phyloP scores from a whole-genome alignment of 2,797 vertebrate species.

The Ctenochaetus hawaiiensis region DNA sequence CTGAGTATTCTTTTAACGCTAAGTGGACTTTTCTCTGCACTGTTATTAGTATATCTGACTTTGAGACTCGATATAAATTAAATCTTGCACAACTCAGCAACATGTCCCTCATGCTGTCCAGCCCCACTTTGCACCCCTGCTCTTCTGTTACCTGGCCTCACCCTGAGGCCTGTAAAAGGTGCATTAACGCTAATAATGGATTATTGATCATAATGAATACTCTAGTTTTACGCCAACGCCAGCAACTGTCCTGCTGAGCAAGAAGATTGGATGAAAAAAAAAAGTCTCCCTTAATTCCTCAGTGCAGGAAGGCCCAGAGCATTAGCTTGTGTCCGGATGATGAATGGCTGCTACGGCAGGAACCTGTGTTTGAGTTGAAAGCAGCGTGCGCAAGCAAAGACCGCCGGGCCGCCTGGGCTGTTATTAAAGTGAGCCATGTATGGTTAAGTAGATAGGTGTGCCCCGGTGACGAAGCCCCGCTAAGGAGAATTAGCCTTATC shows the following conservation, averaged over 20 bases:
- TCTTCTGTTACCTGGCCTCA: slow-evolving; percentile 24
- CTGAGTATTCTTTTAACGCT: background rate
- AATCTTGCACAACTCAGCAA: slow-evolving; percentile 39
- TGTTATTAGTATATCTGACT: slow-evolving; percentile 28
- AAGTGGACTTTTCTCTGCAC: slow-evolving; percentile 9
- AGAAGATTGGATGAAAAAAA: slow-evolving; percentile 17
- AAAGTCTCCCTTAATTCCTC: slow-evolving; percentile 43
- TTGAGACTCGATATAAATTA: slow-evolving; percentile 9
- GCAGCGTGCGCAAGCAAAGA: slow-evolving; percentile 30
- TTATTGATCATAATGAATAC: slow-evolving; percentile 74
- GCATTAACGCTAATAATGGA: slow-evolving; percentile 68
- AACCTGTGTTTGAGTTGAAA: slow-evolving; percentile 29
- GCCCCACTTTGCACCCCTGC: slow-evolving; percentile 1
- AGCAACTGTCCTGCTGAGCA: slow-evolving; percentile 64
- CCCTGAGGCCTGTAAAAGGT: slow-evolving; percentile 50
- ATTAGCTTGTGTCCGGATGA: slow-evolving; percentile 74
- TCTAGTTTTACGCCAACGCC: slow-evolving; percentile 41
- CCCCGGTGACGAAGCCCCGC: slow-evolving; percentile 2
- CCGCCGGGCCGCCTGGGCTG: slow-evolving; percentile 44
- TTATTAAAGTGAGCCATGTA: slow-evolving; percentile 62
- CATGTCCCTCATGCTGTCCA: slow-evolving; percentile 15
- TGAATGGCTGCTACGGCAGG: slow-evolving; percentile 54
- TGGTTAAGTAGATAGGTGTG: slow-evolving; percentile 54
- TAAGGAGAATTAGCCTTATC: slow-evolving; percentile 24
- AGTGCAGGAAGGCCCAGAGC: slow-evolving; percentile 32